Base-by-base conservation (phyloP, 2,888 invertebrate genomes). In the Pomacea canaliculata region DNA sequence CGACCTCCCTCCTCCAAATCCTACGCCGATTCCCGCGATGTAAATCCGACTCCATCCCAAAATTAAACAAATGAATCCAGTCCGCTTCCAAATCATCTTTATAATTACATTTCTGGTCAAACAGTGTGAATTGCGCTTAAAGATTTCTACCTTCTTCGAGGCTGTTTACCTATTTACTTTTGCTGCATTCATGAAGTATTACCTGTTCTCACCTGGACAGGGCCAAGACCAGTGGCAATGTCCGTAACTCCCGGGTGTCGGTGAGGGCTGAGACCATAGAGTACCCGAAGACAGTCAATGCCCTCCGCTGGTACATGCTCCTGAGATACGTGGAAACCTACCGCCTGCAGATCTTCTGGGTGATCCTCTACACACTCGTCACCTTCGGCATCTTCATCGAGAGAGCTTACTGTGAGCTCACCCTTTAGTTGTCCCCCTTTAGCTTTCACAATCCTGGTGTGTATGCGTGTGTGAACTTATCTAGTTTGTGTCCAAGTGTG, bases 271-370 rank as follows among this genome's bases (percentile, higher is more conserved):
- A 76, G 16, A 62, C 63, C 23, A 66, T 72, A 2, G 68, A 77
- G 48, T 76, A 76, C 46, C 83, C 83, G 1, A 76, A 72, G 60
- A 78, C 81, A 13, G 65, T 60, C 19, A 66, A 78, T 37, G 80
- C 74, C 19, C 76, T 76, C 23, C 76, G 79, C 65, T 66, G 74
- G 72, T 80, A 80, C 60, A 70, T 67, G 46, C 70, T 83, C 51
- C 77, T 80, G 5, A 80, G 81, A 19, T 92, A 91, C 80, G 86
- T 93, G 56, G 92, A 93, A 83, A 91, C 92, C 80, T 91, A 93
- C 82, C 90, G 92, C n/a, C 91, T 92, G 76, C 91, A 93, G 82
- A 92, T 93, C 77, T 93, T 93, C 87, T 94, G 93, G 93, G 80
- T 91, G 13, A 87, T 91, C 7, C 85, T 94, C 23, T 93, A 93